Percentiles rank a stretch among this genome's conserved stretches.
Conservation (phyloP, 2,888 invertebrate genomes). For the Steinernema hermaphroditum region DNA sequence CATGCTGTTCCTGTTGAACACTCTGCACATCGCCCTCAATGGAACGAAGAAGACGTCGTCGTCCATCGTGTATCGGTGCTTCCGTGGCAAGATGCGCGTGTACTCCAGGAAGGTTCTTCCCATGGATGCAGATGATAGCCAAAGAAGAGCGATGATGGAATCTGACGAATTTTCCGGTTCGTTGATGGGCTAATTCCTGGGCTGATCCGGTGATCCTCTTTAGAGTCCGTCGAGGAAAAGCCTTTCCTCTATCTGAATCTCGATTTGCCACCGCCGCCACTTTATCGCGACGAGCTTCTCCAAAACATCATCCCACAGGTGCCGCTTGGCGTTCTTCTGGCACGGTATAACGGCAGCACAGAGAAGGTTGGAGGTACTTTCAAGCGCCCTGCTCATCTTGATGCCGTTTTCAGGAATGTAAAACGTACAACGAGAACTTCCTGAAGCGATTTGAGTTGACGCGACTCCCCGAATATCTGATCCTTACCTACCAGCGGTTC, state of each 20-base stretch:
- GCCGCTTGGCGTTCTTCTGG: slow-evolving; percentile 86
- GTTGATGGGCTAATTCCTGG: background rate
- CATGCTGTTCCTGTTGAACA: slow-evolving; percentile 95
- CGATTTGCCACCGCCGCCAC: slow-evolving; percentile 92
- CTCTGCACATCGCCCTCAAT: slow-evolving; percentile 88
- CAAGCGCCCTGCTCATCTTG: background rate
- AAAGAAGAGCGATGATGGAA: slow-evolving; percentile 46
- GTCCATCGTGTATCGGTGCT: slow-evolving; percentile 85
- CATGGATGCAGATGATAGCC: slow-evolving; percentile 73
- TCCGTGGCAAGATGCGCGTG: slow-evolving; percentile 74
- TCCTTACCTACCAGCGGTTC: slow-evolving; percentile 94
- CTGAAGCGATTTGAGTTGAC: slow-evolving; percentile 94
- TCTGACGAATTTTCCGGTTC: slow-evolving; percentile 47
- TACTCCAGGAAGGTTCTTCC: slow-evolving; percentile 86
- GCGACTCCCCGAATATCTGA: slow-evolving; percentile 73
- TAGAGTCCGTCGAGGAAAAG: slow-evolving; percentile 81
- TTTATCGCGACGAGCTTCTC: slow-evolving; percentile 93
- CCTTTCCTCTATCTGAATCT: slow-evolving; percentile 95
- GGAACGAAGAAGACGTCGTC: slow-evolving; percentile 76
- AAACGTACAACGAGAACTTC: slow-evolving; percentile 97
- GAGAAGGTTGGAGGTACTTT: slow-evolving; percentile 74
- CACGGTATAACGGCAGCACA: slow-evolving; percentile 90
- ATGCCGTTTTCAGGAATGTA: slow-evolving; percentile 76
- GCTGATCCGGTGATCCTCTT: slow-evolving; percentile 36
- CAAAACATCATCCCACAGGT: slow-evolving; percentile 96